These are phyloP conservation scores for Picathartes gymnocephalus DNA, from an alignment of 2,113 vertebrate genomes.

Conservation along the genomic window DNA sequence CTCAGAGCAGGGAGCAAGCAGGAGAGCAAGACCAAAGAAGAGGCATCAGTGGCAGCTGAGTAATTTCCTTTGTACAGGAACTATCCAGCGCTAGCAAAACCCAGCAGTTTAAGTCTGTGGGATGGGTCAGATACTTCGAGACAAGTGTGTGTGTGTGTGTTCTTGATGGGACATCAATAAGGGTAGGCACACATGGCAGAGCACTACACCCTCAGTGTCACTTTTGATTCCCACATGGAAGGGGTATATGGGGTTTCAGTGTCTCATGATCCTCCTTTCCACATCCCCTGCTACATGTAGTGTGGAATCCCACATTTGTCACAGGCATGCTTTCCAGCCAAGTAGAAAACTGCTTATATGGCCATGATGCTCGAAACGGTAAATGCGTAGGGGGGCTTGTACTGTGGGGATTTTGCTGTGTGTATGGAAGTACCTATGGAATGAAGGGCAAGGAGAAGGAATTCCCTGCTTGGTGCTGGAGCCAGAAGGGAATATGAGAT, in stretches of 20 bases:
- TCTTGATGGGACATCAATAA: neutral
- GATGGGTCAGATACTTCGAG: neutral
- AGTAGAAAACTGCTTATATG: neutral
- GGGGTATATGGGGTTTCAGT: neutral
- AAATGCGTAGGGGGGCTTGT: neutral
- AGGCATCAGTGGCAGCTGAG: neutral
- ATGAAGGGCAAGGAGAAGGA: neutral
- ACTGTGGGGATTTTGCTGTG: neutral
- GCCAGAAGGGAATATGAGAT: neutral
- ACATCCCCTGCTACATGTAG: neutral
- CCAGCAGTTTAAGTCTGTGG: neutral
- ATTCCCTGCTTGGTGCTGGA: neutral
- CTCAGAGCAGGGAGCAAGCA: neutral
- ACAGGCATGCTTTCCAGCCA: neutral
- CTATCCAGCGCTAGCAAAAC: neutral
- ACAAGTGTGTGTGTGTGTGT: neutral
- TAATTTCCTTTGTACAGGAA: neutral
- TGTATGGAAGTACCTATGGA: neutral
- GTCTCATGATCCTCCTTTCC: neutral
- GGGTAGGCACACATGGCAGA: neutral
- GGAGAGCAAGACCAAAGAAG: neutral
- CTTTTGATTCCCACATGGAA: neutral
- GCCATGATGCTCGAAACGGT: neutral
- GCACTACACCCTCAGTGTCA: neutral
- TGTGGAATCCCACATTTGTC: accelerated